Evolutionary conservation across 2,888 invertebrate genomes (phyloP), one percentile per base, ranked within the genome.

Genomic region (Trissolcus japonicus): DNA sequence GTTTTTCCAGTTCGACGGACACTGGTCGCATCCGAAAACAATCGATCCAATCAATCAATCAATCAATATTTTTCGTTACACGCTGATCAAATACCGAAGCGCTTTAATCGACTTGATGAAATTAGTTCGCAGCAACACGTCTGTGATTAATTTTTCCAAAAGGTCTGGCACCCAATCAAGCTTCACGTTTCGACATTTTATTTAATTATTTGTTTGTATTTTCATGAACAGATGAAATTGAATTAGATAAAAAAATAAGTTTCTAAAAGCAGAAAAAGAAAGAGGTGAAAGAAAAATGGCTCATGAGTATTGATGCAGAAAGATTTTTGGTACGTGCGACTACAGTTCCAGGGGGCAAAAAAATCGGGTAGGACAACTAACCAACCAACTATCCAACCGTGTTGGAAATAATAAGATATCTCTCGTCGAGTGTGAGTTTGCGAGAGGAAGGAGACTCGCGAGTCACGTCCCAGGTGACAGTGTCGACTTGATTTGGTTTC

Each of bases 401-500:
- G 48, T 62, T 61, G 46, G 50, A 51, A 21, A 59, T 67, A 21
- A 65, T 66, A 57, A 57, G 43, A 66, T 56, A 35, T 55, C 74
- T 69, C 71, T 74, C 78, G 62, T 54, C 56, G 60, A 25, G 62
- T 69, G 53, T 57, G 43, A 40, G 53, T 56, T 21, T 75, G 76
- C 75, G 84, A 82, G 82, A 81, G 81, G 81, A 79, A 78, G 79
- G 81, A 81, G 83, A 82, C 80, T 84, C 86, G 85, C 87, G 88
- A 86, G 88, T 89, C 88, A 89, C 88, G 89, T 89, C 85, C 88
- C 87, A 89, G 88, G 89, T 89, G 89, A 89, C 88, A 89, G 89
- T 88, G 88, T 87, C 87, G 87, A 88, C 86, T 89, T 89, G 89
- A 89, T 89, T 89, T 89, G 89, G 89, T 89, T 89, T 86, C 89